Evolutionary conservation across 2,888 invertebrate species (phyloP), one percentile per base, ranked within the genome.

Genomic region (Lobophora halterata): DNA sequence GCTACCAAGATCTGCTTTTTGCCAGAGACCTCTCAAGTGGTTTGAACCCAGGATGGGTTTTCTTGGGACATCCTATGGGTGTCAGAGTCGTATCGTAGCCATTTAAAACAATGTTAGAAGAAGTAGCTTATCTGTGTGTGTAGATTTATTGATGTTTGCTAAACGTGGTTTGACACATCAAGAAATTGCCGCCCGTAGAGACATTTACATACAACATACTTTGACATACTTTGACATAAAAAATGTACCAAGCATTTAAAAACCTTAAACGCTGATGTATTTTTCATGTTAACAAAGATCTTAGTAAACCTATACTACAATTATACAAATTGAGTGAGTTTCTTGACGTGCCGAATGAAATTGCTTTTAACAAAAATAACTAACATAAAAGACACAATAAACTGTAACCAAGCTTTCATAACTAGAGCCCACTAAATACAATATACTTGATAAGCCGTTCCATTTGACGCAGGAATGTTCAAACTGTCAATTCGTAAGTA

Each of bases 81-180:
- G 37, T 30, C 37, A 27, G 38, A 33, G 27, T 46, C 36, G 32
- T 41, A 40, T 10, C 30, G 28, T 45, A 45, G 36, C 33, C 38
- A 33, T 37, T n/a, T n/a, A n/a, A 37, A 31, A 19, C 13, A 13
- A 17, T 21, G 26, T 32, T 37, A 42, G 20, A 28, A 31, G 27
- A 34, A 37, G 38, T 39, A 29, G 50, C 46, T 41, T 50, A 42
- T 47, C 42, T 45, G 35, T 46, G 47, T 46, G 41, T 48, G 46
- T 47, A 43, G 37, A 32, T 48, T 26, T 44, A 45, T 49, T 28
- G 36, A 36, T 46, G 36, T 37, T 32, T 37, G 23, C 19, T 30
- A 24, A 14, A 26, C 16, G 27, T 3, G 16, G 19, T 46, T 50
- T 28, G 18, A 38, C 40, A 27, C 28, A 42, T 30, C 44, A 37